These are phyloP conservation scores for Enteromius mattozi DNA, from an alignment of 2,797 vertebrate species.

Conservation along the genomic window DNA sequence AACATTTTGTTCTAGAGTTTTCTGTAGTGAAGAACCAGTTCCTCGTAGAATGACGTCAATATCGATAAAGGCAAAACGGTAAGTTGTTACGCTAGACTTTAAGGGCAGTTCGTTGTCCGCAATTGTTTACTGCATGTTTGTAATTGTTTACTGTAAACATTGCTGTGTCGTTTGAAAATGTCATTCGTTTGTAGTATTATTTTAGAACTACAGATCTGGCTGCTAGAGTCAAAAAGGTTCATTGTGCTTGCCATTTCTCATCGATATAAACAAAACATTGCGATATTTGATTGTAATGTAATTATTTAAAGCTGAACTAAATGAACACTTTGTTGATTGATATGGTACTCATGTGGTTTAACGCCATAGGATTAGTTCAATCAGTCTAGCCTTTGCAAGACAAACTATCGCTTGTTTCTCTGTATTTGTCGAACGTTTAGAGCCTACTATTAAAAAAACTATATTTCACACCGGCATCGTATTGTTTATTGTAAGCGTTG, in stretches of 20 bases:
- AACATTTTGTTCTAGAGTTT: background rate
- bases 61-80: constrained; percentile 34
- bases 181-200: background rate
- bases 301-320: background rate
- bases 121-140: background rate
- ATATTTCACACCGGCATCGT: background rate
- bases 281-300: background rate
- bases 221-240: background rate
- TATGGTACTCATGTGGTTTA: background rate
- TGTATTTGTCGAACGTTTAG: background rate
- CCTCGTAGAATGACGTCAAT: constrained; percentile 39
- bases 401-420: background rate
- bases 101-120: constrained; percentile 4
- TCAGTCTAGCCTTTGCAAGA: background rate
- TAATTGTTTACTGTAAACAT: background rate
- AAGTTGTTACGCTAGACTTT: constrained; percentile 27
- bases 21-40: background rate
- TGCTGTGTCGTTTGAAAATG: background rate
- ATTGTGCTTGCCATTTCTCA: background rate
- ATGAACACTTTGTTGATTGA: background rate
- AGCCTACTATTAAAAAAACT: background rate
- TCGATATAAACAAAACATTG: background rate
- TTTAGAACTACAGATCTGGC: background rate
- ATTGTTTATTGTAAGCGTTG: background rate
- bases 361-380: background rate